These are phyloP conservation scores for Lethocerus indicus DNA, from an alignment of 1,140 invertebrate species.

Conservation along the genomic window DNA sequence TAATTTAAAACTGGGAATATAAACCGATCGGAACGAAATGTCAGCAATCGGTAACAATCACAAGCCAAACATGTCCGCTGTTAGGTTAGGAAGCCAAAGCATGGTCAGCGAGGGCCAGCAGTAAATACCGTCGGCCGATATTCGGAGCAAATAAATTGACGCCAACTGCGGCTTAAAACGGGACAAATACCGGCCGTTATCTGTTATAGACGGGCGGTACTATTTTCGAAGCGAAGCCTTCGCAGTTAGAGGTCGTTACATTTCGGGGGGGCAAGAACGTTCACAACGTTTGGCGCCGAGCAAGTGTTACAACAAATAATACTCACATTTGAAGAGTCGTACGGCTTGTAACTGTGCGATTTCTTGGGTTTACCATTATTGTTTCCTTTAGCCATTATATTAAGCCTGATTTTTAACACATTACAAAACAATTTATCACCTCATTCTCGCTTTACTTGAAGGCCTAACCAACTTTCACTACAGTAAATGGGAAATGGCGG, in stretches of 20 bases:
- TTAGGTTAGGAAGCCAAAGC: conserved; percentile 9
- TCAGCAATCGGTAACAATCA: too few relatives aligned
- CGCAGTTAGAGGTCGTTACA: conserved; percentile 9
- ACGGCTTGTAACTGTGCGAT: conserved; percentile 5
- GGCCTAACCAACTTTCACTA: conserved; percentile 12
- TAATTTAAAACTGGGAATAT: neutral
- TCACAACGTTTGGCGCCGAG: conserved; percentile 8
- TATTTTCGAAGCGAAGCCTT: too few relatives aligned
- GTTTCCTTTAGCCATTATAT: conserved; percentile 5
- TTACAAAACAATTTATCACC: conserved; percentile 8
- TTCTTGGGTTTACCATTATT: conserved; percentile 3
- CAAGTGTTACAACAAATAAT: neutral
- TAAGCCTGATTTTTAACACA: neutral
- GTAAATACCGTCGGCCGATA: too few relatives aligned
- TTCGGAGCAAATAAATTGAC: too few relatives aligned
- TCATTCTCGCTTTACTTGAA: conserved; percentile 6
- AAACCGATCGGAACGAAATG: too few relatives aligned
- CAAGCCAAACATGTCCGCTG: conserved; percentile 5
- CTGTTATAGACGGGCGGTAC: too few relatives aligned
- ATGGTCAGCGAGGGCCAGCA: too few relatives aligned
- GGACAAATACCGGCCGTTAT: too few relatives aligned
- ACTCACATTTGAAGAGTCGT: conserved; percentile 11
- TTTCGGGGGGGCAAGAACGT: neutral
- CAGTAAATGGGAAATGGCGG: conserved; percentile 8
- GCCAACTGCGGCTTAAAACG: too few relatives aligned